phyloP scores from a whole-genome alignment of 2,113 vertebrate genomes.

The Pangasianodon gigas region DNA sequence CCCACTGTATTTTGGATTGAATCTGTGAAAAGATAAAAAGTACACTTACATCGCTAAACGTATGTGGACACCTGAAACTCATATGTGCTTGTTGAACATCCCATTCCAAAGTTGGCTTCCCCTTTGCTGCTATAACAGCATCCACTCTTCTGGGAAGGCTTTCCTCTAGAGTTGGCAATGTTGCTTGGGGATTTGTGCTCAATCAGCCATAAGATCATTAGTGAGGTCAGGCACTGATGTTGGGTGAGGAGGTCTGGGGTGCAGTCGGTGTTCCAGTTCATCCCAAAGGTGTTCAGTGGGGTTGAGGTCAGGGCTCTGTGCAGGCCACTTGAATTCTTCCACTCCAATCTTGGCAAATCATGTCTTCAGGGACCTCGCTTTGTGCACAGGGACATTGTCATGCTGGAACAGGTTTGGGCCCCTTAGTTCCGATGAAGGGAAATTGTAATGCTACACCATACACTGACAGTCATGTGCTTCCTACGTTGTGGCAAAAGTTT shows the following conservation, averaged over 20 bases:
- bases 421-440: background rate
- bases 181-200: background rate
- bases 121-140: background rate
- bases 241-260: no score
- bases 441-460: background rate
- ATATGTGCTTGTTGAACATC: background rate
- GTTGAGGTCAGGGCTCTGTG: no score
- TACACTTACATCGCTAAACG: background rate
- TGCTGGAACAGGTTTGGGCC: background rate
- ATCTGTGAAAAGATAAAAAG: conserved; percentile 25
- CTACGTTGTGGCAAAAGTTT: background rate
- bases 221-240: background rate
- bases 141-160: background rate
- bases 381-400: background rate
- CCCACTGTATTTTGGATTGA: conserved; percentile 27
- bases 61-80: background rate
- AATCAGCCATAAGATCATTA: background rate
- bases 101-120: background rate
- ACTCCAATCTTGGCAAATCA: no score
- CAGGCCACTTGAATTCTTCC: no score
- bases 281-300: no score
- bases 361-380: no score
- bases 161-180: background rate
- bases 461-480: no score
- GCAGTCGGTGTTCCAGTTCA: no score